Evolutionary conservation across 2,888 invertebrate species (phyloP), one percentile per base, ranked within the genome.

Genomic region (Hetaerina titia): DNA sequence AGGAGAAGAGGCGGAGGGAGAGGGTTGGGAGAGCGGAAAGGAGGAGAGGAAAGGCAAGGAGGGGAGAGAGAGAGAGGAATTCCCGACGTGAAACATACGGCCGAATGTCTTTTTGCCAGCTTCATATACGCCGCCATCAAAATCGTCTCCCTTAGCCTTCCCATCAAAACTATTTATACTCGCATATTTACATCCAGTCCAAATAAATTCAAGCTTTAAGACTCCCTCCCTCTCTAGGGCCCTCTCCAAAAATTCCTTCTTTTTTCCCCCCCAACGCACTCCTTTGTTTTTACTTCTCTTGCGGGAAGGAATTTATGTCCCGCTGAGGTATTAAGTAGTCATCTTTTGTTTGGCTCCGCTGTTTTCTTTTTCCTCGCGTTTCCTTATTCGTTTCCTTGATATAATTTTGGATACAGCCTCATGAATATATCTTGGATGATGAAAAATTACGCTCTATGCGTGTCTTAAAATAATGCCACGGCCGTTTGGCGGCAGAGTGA

Each of bases 171-270:
- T 92, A 92, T 92, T 92, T 92, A 92, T 92, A 92, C 57, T 92
- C 92, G 74, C 92, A 69, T 92, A 92, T 92, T 92, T 92, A 92
- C 92, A 92, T 92, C 92, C 90, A 90, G 90, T 90, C 64, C 92
- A 64, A 69, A 92, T 92, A 92, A 92, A 92, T 92, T 92, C 92
- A 92, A 90, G 64, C 81, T 81, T 90, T 64, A 90, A 63, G 90
- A 31, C 90, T 81, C 31, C 31, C 81, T 81, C 31, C 25, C 69
- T 69, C 69, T 9, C 69, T 69, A 17, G 31, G 81, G 81, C 31
- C 31, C 31, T 31, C 81, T 69, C 69, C 81, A 31, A 81, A 81
- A 81, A 81, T 31, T 31, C n/a, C 13, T 22, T n/a, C 31, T 31
- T 81, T 31, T 31, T 81, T 81, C 74, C 0, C 81, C 81, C 31